Evolutionary conservation across 2,113 vertebrate genomes (phyloP).

Genomic region (Pachyramphus minor): DNA sequence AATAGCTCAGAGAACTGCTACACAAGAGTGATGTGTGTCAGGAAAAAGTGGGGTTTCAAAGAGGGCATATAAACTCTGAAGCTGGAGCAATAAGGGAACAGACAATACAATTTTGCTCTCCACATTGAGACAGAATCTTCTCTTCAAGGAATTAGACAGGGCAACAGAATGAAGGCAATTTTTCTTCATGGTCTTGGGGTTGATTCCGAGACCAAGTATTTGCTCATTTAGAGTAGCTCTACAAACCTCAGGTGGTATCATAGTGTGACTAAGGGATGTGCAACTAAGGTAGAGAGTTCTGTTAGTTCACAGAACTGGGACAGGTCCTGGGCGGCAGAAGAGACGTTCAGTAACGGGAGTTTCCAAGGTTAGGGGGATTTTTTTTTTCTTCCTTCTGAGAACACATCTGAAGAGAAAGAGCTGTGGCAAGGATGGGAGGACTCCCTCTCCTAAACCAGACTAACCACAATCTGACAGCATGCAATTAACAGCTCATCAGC

Average conservation of each 20-base stretch:
- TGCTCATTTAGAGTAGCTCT: not conserved
- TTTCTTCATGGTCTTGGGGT: not conserved
- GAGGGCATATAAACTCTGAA: not conserved
- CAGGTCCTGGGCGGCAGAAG: not conserved
- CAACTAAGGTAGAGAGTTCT: not conserved
- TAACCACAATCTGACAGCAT: not conserved
- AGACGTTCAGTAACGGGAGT: not conserved
- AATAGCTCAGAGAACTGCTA: not conserved
- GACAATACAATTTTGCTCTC: not conserved
- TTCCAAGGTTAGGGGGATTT: constrained; percentile 11
- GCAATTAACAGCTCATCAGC: not conserved
- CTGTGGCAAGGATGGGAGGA: not conserved
- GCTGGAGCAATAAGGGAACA: not conserved
- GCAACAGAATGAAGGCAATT: not conserved
- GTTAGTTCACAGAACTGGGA: not conserved
- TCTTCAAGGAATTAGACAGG: not conserved
- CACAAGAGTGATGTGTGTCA: not conserved
- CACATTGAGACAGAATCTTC: not conserved
- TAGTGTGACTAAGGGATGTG: not conserved
- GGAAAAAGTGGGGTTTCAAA: not conserved
- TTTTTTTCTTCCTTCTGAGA: constrained; percentile 5
- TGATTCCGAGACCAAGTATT: not conserved
- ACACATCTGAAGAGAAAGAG: not conserved
- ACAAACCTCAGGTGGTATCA: not conserved
- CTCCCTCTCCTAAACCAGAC: not conserved